These are phyloP conservation scores for Lagorchestes hirsutus DNA, from an alignment of 2,797 vertebrate genomes.

Conservation along the genomic window DNA sequence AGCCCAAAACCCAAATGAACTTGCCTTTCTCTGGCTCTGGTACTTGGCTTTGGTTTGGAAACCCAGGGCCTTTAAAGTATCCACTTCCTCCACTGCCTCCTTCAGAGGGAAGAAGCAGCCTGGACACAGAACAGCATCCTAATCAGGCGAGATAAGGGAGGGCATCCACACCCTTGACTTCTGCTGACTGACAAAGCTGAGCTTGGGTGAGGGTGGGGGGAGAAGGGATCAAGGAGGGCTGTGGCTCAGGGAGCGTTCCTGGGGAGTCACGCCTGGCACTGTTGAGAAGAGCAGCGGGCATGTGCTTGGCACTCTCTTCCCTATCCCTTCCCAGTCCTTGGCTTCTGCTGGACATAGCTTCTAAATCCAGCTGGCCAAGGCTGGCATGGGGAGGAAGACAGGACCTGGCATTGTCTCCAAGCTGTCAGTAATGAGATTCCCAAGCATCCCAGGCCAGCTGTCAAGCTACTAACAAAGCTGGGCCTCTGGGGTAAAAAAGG, in stretches of 20 bases:
- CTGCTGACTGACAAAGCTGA: background rate
- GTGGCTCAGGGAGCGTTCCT: background rate
- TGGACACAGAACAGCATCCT: background rate
- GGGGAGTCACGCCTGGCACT: background rate
- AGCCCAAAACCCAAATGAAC: background rate
- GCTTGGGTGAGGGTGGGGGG: background rate
- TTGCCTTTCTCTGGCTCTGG: background rate
- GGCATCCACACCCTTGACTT: background rate
- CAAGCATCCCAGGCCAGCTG: background rate
- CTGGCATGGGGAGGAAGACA: background rate
- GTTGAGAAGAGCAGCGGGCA: background rate
- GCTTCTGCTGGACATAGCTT: background rate
- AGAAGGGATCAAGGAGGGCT: background rate
- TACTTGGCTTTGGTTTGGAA: background rate
- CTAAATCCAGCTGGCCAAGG: background rate
- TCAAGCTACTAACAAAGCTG: background rate
- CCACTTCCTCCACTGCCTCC: background rate
- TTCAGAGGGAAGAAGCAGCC: background rate
- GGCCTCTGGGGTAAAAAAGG: background rate
- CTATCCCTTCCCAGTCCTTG: background rate
- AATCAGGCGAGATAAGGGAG: background rate
- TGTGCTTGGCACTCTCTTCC: background rate
- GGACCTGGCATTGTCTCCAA: rapidly evolving
- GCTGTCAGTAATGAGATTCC: background rate
- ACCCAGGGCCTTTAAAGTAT: background rate